These are phyloP conservation scores for Yponomeuta malinellus DNA, from an alignment of 2,888 invertebrate species.

Conservation along the genomic window DNA sequence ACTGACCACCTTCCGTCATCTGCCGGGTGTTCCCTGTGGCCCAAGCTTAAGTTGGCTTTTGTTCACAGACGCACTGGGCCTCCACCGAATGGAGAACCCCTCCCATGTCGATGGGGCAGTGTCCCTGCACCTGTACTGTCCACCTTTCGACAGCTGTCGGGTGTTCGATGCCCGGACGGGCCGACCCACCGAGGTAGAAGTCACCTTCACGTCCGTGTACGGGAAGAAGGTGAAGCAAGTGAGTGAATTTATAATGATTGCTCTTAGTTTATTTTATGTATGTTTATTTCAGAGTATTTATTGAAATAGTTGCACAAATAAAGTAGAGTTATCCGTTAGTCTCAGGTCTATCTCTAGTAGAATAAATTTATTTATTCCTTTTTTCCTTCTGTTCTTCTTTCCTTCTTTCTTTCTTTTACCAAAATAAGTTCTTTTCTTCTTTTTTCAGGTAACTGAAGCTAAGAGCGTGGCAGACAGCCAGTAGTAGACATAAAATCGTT, in stretches of 20 bases:
- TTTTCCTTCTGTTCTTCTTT: too few relatives aligned
- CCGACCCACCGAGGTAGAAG: conserved; percentile 77
- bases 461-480: conserved; percentile 37
- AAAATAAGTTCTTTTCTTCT: neutral
- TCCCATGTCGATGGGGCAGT: conserved; percentile 92
- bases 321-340: too few relatives aligned
- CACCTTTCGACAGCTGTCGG: conserved; percentile 91
- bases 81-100: conserved; percentile 96
- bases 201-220: conserved; percentile 95
- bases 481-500: neutral
- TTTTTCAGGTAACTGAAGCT: conserved; percentile 12
- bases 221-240: conserved; percentile 86
- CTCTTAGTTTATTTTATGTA: too few relatives aligned
- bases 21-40: conserved; percentile 84
- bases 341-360: too few relatives aligned
- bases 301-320: too few relatives aligned
- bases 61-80: conserved; percentile 89
- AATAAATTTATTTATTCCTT: too few relatives aligned
- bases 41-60: neutral
- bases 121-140: conserved; percentile 96
- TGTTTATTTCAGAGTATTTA: too few relatives aligned
- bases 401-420: too few relatives aligned
- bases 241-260: conserved; percentile 28
- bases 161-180: conserved; percentile 95
- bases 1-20: conserved; percentile 92